Percentiles rank a stretch among this genome's conserved stretches.
Conservation (phyloP, 2,797 vertebrate species). For the Spinibarbus caldwelli region DNA sequence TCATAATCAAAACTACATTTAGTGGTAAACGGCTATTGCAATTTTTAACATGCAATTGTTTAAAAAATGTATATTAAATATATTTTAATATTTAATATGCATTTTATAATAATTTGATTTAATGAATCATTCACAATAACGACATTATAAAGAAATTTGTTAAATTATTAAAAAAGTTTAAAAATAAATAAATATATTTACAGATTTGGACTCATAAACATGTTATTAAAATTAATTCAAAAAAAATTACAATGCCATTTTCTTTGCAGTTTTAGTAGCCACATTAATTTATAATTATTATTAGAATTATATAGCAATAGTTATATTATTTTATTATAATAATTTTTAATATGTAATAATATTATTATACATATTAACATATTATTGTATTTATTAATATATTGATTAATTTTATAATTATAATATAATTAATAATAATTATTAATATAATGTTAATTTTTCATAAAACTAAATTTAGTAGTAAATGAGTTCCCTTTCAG, state of each 20-base stretch:
- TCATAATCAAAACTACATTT: too few relatives aligned
- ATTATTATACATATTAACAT: neutral
- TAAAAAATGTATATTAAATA: too few relatives aligned
- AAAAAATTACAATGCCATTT: too few relatives aligned
- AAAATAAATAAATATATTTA: neutral
- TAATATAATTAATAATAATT: neutral
- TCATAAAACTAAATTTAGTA: neutral
- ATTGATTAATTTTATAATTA: neutral
- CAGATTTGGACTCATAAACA: neutral
- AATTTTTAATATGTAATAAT: neutral
- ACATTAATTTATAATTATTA: neutral
- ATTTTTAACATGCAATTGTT: too few relatives aligned
- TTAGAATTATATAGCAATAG: too few relatives aligned
- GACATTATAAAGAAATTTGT: too few relatives aligned
- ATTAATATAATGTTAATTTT: neutral
- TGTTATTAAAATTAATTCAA: too few relatives aligned
- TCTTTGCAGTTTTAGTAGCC: neutral
- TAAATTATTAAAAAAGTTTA: neutral
- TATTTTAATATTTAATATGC: too few relatives aligned
- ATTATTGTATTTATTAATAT: neutral
- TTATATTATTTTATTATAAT: neutral
- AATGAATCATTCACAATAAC: too few relatives aligned
- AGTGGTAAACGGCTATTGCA: too few relatives aligned
- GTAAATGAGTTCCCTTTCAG: neutral
- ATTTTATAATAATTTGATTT: too few relatives aligned